Percentiles rank a stretch among this genome's conserved stretches.
Evolutionary conservation across 1,140 invertebrate species (phyloP).

Genomic region (Atta cephalotes): DNA sequence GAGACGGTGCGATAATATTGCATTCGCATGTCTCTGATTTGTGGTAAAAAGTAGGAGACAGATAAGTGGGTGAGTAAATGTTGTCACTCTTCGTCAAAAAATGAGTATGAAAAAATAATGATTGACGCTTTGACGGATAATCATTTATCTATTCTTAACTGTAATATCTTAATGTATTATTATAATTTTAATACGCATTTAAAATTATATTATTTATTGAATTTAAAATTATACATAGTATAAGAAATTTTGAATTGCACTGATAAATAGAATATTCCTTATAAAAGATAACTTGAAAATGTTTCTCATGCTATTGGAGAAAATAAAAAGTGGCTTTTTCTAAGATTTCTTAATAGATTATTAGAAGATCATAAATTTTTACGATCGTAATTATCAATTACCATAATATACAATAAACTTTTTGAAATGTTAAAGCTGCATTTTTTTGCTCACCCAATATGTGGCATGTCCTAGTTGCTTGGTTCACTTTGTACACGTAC

Average conservation of each 20-base stretch:
- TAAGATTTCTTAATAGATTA: neutral
- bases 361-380: conserved; percentile 23
- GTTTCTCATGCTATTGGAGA: neutral
- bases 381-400: neutral
- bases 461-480: conserved; percentile 73
- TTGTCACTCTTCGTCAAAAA: neutral
- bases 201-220: neutral
- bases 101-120: neutral
- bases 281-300: conserved; percentile 15
- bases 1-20: conserved; percentile 42
- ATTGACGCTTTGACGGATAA: neutral
- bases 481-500: conserved; percentile 69
- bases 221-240: neutral
- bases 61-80: conserved; percentile 33
- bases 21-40: conserved; percentile 13
- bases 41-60: conserved; percentile 22
- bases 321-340: neutral
- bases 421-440: neutral
- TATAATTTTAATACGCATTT: neutral
- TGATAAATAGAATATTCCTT: neutral
- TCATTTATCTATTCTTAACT: neutral
- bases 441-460: conserved; percentile 60
- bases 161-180: conserved; percentile 18
- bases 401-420: conserved; percentile 7
- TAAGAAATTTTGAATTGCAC: neutral